Evolutionary conservation across 2,113 vertebrate species (phyloP).

Genomic region (Perca flavescens): DNA sequence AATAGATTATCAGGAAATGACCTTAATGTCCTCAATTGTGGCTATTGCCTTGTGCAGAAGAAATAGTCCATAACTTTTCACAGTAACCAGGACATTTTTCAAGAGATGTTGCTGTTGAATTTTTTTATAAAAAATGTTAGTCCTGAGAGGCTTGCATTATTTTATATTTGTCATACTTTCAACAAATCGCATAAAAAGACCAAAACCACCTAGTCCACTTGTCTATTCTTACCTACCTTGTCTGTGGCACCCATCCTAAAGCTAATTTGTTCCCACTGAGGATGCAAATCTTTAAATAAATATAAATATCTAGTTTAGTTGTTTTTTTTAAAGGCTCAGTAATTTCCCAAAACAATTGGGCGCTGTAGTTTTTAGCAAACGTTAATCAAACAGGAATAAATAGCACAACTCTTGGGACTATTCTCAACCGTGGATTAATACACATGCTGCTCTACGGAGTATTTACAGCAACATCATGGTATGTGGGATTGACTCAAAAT

Average conservation of each 20-base stretch:
- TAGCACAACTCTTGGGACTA: neutral
- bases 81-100: neutral
- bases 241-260: neutral
- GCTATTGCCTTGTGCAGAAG: neutral
- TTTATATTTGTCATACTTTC: neutral
- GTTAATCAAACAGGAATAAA: neutral
- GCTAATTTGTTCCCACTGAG: neutral
- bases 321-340: neutral
- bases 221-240: neutral
- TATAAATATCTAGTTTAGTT: neutral
- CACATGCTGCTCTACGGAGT: neutral
- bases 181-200: neutral
- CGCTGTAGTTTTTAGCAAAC: neutral
- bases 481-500: neutral
- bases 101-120: neutral
- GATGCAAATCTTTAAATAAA: neutral
- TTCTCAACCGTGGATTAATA: neutral
- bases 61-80: neutral
- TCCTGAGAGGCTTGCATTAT: neutral
- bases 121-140: neutral
- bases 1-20: neutral
- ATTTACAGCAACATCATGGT: neutral
- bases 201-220: neutral
- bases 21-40: neutral
- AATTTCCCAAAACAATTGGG: neutral